Percentiles rank a stretch among this genome's conserved stretches.
Evolutionary conservation across 2,888 invertebrate genomes (phyloP).

Genomic region (Polymixis flavicincta): DNA sequence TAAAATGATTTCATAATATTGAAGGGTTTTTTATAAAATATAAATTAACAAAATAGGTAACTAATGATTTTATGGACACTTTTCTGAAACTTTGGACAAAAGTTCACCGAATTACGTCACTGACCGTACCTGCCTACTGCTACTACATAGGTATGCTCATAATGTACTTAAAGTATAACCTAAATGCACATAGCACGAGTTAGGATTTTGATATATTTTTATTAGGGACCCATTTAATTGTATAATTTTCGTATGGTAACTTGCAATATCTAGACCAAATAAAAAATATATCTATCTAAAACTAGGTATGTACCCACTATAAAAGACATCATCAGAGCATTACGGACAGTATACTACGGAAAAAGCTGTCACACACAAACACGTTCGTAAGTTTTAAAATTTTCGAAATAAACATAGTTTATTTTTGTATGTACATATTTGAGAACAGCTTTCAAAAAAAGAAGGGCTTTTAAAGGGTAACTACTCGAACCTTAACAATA

Average conservation of each 20-base stretch:
- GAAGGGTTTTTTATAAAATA: not conserved
- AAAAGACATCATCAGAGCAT: not conserved
- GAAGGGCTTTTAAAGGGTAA: not conserved
- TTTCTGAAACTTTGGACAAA: not conserved
- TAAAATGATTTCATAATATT: not conserved
- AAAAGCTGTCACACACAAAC: not conserved
- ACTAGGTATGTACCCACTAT: not conserved
- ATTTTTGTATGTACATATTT: too few relatives aligned
- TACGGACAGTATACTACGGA: not conserved
- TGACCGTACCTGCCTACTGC: not conserved
- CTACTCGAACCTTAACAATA: not conserved
- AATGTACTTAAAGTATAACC: not conserved
- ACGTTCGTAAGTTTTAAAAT: not conserved
- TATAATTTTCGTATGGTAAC: not conserved
- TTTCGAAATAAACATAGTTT: not conserved
- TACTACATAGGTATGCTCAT: not conserved
- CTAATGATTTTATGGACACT: too few relatives aligned
- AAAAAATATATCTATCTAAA: not conserved
- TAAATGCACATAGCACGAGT: not conserved
- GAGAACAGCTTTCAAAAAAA: not conserved
- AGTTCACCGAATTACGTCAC: not conserved
- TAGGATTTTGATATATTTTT: not conserved
- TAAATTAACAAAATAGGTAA: not conserved
- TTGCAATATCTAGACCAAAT: not conserved
- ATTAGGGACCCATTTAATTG: not conserved